A percentile compares a stretch with the other conserved stretches of the same genome.
Evolutionary conservation across 2,888 invertebrate species (phyloP).

Genomic region (Horisme vitalbata): DNA sequence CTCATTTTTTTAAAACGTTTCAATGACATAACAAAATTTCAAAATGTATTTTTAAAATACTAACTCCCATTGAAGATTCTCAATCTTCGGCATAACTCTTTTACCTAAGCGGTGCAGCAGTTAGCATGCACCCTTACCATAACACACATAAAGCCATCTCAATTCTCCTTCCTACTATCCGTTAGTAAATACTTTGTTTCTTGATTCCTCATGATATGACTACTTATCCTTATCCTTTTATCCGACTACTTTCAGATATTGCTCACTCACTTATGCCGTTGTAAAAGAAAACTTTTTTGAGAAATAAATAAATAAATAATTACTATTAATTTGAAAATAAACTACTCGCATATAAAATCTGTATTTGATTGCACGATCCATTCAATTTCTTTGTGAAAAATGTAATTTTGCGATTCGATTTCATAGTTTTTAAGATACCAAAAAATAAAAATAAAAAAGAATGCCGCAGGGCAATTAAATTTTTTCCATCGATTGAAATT

Average conservation of each 20-base stretch:
- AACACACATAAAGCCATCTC: slow-evolving; percentile 66
- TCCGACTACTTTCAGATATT: slow-evolving; percentile 64
- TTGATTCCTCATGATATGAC: slow-evolving; percentile 79
- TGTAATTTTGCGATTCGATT: slow-evolving; percentile 51
- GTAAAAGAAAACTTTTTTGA: slow-evolving; percentile 42
- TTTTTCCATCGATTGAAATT: slow-evolving; percentile 68
- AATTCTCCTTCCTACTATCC: slow-evolving; percentile 59
- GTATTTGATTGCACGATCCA: slow-evolving; percentile 63
- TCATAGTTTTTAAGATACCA: slow-evolving; percentile 68
- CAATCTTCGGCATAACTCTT: slow-evolving; percentile 69
- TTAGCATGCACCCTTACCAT: slow-evolving; percentile 53
- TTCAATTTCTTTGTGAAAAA: slow-evolving; percentile 48
- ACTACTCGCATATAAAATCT: slow-evolving; percentile 47
- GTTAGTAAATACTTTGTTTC: slow-evolving; percentile 60
- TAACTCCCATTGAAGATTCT: slow-evolving; percentile 72
- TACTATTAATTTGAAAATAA: slow-evolving; percentile 42
- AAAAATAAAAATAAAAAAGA: slow-evolving; percentile 55
- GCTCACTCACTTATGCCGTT: slow-evolving; percentile 59
- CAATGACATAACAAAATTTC: slow-evolving; percentile 56
- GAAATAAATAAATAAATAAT: slow-evolving; percentile 38
- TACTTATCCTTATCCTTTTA: slow-evolving; percentile 65
- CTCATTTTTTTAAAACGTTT: slow-evolving; percentile 53
- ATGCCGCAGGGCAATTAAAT: slow-evolving; percentile 60
- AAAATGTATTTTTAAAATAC: slow-evolving; percentile 78
- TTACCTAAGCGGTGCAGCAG: slow-evolving; percentile 63